These are phyloP conservation scores for Onychomys leucogaster DNA, from an alignment of 2,797 vertebrate species.

Conservation along the genomic window DNA sequence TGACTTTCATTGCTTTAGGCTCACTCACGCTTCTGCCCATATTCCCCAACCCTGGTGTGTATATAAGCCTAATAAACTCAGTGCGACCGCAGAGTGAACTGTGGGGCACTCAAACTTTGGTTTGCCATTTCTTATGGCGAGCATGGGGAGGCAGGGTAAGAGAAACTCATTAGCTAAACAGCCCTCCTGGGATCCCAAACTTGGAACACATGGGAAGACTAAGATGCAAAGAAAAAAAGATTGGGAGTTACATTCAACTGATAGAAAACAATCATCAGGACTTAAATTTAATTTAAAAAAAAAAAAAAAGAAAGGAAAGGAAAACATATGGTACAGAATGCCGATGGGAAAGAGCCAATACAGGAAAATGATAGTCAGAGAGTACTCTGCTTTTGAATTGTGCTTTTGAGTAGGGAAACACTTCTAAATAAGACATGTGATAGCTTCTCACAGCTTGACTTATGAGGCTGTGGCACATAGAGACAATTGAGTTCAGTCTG, in stretches of 20 bases:
- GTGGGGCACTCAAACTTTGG: background rate
- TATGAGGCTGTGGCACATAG: background rate
- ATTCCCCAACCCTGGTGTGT: background rate
- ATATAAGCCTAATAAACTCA: background rate
- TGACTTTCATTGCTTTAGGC: background rate
- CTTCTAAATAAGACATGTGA: background rate
- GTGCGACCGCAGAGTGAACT: background rate
- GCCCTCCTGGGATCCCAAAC: background rate
- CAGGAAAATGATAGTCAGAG: background rate
- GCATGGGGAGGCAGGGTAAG: background rate
- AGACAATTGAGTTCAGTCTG: background rate
- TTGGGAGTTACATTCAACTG: background rate
- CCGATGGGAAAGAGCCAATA: background rate
- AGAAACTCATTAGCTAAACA: background rate
- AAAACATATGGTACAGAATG: background rate
- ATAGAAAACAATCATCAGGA: background rate
- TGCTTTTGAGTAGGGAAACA: background rate
- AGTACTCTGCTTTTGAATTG: background rate
- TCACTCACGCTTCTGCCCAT: background rate
- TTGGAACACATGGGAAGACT: background rate
- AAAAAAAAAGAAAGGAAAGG: too few species aligned
- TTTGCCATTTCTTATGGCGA: background rate
- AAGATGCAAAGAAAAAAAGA: background rate
- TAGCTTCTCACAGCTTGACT: background rate
- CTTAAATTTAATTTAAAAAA: background rate